Percentiles rank a stretch among this genome's conserved stretches.
Conservation (phyloP, 2,888 invertebrate species). For the Chrysotoxum bicinctum region DNA sequence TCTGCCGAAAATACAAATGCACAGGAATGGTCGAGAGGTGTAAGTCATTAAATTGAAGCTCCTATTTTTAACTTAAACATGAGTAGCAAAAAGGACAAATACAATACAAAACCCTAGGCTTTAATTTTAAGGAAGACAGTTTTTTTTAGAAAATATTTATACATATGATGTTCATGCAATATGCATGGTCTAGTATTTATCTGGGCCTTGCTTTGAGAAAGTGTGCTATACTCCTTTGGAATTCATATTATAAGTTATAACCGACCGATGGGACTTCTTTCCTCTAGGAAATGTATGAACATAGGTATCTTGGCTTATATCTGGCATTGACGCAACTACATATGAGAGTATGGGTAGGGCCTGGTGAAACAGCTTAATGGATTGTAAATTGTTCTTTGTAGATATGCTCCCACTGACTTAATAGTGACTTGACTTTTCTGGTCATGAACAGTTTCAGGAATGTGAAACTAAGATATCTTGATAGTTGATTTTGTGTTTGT, state of each 20-base stretch:
- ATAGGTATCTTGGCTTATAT: constrained; percentile 40
- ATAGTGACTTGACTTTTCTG: no score
- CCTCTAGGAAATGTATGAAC: no score
- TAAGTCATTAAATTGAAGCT: no score
- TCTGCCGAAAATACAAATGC: no score
- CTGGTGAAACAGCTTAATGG: constrained; percentile 38
- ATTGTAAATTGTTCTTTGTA: constrained; percentile 58
- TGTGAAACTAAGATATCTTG: no score
- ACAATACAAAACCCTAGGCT: not conserved
- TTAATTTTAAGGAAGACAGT: not conserved
- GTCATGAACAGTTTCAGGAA: no score
- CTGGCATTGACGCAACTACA: constrained; percentile 47
- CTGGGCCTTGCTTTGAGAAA: constrained; percentile 7
- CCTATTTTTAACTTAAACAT: no score
- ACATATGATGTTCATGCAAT: not conserved
- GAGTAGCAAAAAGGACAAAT: not conserved
- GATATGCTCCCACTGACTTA: no score
- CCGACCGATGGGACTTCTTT: constrained; percentile 32
- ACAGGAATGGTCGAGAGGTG: no score
- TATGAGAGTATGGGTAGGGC: constrained; percentile 31
- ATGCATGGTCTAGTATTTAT: constrained; percentile 15
- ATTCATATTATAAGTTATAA: constrained; percentile 19
- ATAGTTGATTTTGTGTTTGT: no score
- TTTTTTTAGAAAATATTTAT: not conserved
- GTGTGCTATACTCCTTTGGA: constrained; percentile 39